Base-by-base conservation (phyloP, 2,888 invertebrate species). In the Caenorhabditis auriculariae region DNA sequence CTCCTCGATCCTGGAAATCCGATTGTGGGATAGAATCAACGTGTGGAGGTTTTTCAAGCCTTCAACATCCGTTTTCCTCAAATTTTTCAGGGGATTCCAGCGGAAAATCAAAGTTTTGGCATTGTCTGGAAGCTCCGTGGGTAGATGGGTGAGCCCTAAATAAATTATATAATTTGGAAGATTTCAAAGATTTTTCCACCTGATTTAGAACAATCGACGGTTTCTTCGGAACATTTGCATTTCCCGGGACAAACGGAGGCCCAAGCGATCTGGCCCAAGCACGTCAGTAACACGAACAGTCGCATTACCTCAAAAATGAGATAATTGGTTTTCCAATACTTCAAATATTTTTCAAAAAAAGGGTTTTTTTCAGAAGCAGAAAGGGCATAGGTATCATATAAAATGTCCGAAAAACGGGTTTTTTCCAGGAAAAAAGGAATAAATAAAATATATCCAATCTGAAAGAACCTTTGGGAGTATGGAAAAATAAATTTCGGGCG, bases 11-110 rank as follows among this genome's bases (percentile, higher is more conserved):
- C 48, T 19, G 27, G 39, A 27, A 6, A 70, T 56, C 23, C 49
- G 47, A 43, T 67, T 70, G 28, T 61, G 54, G 3, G 53, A 60
- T 4, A 70, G 37, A 17, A 70, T 46, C 4, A 70, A 52, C 9
- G 55, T 60, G 21, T 70, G 56, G 17, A 70, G 43, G 29, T 49
- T 41, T 2, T 6, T 23, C 4, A 66, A 37, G 5, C 57, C 38
- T 27, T 38, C 26, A 4, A 70, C 24, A 44, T 67, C 58, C 2
- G 29, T 38, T 6, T 19, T 26, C 12, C 47, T 26, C 15, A 58
- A 15, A 12, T 32, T 17, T 4, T 48, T 48, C 7, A 58, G 26
- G 24, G 23, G 15, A 29, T 58, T 58, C 12, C 42, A 29, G n/a
- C 43, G 45, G 28, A 58, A 42, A 29, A 39, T 58, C 29, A 58